Conservation (phyloP, 2,797 vertebrate genomes). For the Neoniphon sammara region DNA sequence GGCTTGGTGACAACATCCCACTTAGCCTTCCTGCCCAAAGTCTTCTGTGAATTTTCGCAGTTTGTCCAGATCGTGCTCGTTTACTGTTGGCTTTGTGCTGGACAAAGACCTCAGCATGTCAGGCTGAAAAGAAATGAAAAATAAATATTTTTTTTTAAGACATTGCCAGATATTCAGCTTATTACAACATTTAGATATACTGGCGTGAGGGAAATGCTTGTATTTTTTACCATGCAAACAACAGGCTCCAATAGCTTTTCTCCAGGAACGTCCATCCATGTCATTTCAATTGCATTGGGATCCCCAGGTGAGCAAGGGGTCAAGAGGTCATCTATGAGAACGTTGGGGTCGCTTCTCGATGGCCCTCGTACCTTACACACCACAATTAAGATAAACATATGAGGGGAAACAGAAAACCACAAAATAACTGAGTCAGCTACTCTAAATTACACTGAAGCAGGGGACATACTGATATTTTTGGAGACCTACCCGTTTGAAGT, state of each 20-base stretch:
- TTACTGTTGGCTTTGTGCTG: slow-evolving; percentile 96
- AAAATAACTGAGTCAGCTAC: slow-evolving; percentile 5
- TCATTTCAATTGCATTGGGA: slow-evolving; percentile 91
- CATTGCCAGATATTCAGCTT: background rate
- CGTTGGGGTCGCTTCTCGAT: slow-evolving; percentile 86
- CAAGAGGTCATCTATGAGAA: slow-evolving; percentile 86
- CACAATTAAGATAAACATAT: slow-evolving; percentile 6
- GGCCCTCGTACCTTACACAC: slow-evolving; percentile 86
- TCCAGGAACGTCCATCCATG: slow-evolving; percentile 96
- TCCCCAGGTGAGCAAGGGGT: slow-evolving; percentile 97
- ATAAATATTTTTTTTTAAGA: background rate
- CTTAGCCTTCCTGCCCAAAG: slow-evolving; percentile 98
- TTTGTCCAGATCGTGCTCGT: slow-evolving; percentile 95
- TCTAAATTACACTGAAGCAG: background rate
- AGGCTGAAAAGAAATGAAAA: slow-evolving; percentile 72
- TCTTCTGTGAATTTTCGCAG: slow-evolving; percentile 99
- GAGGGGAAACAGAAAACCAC: background rate
- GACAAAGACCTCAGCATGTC: slow-evolving; percentile 92
- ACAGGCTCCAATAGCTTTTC: slow-evolving; percentile 94
- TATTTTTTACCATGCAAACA: slow-evolving; percentile 87
- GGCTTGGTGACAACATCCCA: slow-evolving; percentile 33
- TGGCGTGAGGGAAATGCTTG: background rate
- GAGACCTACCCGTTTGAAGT: slow-evolving; percentile 92
- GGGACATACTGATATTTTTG: background rate
- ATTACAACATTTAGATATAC: background rate